These are phyloP conservation scores for Dendrolimus kikuchii DNA, from an alignment of 1,140 invertebrate genomes.

Conservation along the genomic window DNA sequence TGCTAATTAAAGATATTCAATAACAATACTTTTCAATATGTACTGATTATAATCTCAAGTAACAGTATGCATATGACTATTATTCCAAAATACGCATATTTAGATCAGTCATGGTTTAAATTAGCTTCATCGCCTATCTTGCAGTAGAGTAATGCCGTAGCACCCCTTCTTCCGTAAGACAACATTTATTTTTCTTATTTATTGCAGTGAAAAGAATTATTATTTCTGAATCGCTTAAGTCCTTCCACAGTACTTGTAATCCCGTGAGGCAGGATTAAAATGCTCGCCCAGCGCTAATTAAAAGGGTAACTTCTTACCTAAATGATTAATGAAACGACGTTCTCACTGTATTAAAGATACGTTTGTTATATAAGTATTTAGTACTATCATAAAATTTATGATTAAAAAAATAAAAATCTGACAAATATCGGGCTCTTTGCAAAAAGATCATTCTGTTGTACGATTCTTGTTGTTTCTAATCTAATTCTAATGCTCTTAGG, in stretches of 20 bases:
- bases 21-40: no score
- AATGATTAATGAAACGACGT: conserved; percentile 47
- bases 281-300: conserved; percentile 57
- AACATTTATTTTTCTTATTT: conserved; percentile 60
- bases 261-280: conserved; percentile 52
- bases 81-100: no score
- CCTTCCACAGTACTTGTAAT: conserved; percentile 62
- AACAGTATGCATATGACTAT: no score
- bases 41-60: no score
- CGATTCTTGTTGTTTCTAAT: no score
- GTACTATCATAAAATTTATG: no score
- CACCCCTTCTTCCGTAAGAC: conserved; percentile 7
- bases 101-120: not conserved
- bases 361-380: conserved; percentile 7
- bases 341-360: conserved; percentile 20
- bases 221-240: conserved; percentile 68
- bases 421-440: no score
- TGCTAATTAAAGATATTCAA: no score
- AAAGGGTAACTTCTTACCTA: conserved; percentile 56
- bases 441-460: no score
- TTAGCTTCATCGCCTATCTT: conserved; percentile 1
- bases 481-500: no score
- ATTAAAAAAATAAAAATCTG: no score
- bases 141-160: conserved; percentile 1
- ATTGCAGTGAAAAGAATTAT: conserved; percentile 63